Conservation (phyloP, 1,140 invertebrate species). For the Cecropterus lyciades region DNA sequence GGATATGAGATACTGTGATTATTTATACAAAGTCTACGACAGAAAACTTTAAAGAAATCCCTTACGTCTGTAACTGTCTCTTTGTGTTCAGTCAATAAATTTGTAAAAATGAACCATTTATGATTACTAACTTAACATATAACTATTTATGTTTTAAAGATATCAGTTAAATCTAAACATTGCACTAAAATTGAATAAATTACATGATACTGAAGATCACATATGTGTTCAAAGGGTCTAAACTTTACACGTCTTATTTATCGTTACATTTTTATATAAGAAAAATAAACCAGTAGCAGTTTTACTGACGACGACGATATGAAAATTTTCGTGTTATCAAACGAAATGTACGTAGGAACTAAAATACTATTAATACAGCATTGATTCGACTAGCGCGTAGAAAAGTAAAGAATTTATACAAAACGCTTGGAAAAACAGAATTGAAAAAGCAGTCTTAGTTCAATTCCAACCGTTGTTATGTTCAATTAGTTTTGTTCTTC, state of each 20-base stretch:
- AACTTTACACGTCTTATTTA: slow-evolving; percentile 44
- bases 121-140: slow-evolving; percentile 67
- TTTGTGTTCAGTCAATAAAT: slow-evolving; percentile 70
- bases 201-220: slow-evolving; percentile 74
- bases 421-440: slow-evolving; percentile 48
- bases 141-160: slow-evolving; percentile 71
- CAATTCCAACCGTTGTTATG: slow-evolving; percentile 74
- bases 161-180: slow-evolving; percentile 80
- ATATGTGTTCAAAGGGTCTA: slow-evolving; percentile 55
- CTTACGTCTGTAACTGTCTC: slow-evolving; percentile 59
- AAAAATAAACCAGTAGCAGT: slow-evolving; percentile 38
- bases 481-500: slow-evolving; percentile 45
- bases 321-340: slow-evolving; percentile 13
- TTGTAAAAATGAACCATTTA: slow-evolving; percentile 70
- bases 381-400: slow-evolving; percentile 46
- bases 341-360: slow-evolving; percentile 50
- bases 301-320: slow-evolving; percentile 51
- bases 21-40: slow-evolving; percentile 68
- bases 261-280: slow-evolving; percentile 11
- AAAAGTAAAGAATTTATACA: slow-evolving; percentile 42
- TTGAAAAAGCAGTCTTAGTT: slow-evolving; percentile 77
- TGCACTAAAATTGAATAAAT: slow-evolving; percentile 83
- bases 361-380: slow-evolving; percentile 43
- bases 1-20: slow-evolving; percentile 68
- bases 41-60: slow-evolving; percentile 60